Percentiles rank a stretch among this genome's conserved stretches.
Conservation (phyloP, 2,797 vertebrate genomes). For the Artibeus lituratus region DNA sequence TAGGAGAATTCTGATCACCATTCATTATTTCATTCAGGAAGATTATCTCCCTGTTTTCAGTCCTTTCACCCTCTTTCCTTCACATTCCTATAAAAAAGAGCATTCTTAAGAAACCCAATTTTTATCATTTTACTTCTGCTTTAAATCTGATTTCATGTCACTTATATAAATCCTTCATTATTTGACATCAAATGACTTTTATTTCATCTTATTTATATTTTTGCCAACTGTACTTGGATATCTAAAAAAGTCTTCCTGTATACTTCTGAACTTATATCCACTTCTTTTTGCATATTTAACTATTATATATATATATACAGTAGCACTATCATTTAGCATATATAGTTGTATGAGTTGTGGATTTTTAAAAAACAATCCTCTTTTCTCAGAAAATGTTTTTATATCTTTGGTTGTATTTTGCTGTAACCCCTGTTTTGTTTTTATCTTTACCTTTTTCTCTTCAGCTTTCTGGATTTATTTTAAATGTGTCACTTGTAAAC, state of each 20-base stretch:
- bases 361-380: not conserved
- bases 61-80: not conserved
- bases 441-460: not conserved
- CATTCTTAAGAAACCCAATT: not conserved
- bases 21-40: not conserved
- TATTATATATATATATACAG: not conserved
- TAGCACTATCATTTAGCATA: not conserved
- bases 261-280: not conserved
- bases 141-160: not conserved
- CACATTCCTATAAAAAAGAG: not conserved
- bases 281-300: constrained; percentile 26
- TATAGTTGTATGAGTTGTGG: not conserved
- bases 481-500: constrained; percentile 15
- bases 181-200: not conserved
- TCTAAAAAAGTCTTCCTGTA: not conserved
- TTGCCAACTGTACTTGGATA: not conserved
- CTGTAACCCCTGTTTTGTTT: not conserved
- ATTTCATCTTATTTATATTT: constrained; percentile 29
- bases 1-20: not conserved
- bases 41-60: not conserved
- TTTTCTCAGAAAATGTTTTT: not conserved
- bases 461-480: constrained; percentile 1
- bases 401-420: not conserved
- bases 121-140: not conserved
- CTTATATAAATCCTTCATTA: not conserved